Conservation (phyloP, 2,888 invertebrate genomes). For the Zeuzera pyrina region DNA sequence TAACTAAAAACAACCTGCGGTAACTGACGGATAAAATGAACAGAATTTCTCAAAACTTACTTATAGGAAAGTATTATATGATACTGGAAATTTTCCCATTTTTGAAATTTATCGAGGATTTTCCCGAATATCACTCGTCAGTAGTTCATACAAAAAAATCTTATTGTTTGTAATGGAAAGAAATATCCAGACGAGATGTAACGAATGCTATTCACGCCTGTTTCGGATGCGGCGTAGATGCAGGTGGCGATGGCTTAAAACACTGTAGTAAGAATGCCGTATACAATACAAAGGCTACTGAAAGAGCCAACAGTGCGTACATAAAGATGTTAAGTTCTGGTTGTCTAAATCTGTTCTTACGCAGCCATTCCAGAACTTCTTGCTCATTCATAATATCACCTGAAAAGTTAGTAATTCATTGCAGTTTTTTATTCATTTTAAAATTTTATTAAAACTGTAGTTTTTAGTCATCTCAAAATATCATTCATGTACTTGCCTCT, state of each 20-base stretch:
- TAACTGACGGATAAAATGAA: too few species aligned
- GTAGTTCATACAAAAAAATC: too few species aligned
- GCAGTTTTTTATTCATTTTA: not conserved
- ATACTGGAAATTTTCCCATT: too few species aligned
- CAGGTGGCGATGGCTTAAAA: slow-evolving; percentile 81
- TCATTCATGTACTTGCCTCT: slow-evolving; percentile 74
- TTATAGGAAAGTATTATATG: too few species aligned
- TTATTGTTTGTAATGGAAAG: too few species aligned
- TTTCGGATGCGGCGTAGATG: slow-evolving; percentile 76
- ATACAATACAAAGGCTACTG: slow-evolving; percentile 89
- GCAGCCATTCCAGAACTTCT: slow-evolving; percentile 92
- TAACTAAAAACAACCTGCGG: too few species aligned
- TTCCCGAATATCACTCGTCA: too few species aligned
- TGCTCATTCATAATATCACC: slow-evolving; percentile 88
- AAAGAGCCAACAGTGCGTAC: slow-evolving; percentile 91
- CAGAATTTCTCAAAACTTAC: too few species aligned
- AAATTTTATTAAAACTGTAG: not conserved
- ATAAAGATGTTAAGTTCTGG: slow-evolving; percentile 95
- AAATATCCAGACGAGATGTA: too few species aligned
- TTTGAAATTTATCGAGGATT: too few species aligned
- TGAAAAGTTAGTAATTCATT: slow-evolving; percentile 28
- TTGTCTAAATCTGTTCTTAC: slow-evolving; percentile 93
- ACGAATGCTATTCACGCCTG: too few species aligned
- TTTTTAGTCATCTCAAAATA: slow-evolving; percentile 1
- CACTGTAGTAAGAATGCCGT: slow-evolving; percentile 93